Evolutionary conservation across 2,113 vertebrate species (phyloP).

Genomic region (Xiphophorus hellerii): DNA sequence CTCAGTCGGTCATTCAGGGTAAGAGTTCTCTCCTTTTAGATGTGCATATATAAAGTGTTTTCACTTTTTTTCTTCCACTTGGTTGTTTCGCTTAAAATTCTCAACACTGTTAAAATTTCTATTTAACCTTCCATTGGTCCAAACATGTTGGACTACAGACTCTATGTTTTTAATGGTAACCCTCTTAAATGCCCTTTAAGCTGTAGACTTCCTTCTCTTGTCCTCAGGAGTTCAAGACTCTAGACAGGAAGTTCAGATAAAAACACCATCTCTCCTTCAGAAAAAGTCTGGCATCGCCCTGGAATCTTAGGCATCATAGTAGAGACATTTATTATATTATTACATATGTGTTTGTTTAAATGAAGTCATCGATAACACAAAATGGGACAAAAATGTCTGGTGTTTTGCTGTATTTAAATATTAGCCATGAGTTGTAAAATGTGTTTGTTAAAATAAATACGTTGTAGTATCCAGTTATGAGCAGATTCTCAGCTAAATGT

Average conservation of each 20-base stretch:
- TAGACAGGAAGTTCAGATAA: background rate
- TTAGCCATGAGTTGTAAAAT: background rate
- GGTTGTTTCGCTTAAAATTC: no score
- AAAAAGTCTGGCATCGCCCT: background rate
- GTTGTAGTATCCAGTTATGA: no score
- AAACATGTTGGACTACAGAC: no score
- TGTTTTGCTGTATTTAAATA: no score
- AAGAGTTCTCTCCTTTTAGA: constrained; percentile 4
- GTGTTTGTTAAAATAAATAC: background rate
- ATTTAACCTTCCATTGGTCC: no score
- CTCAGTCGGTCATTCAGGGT: constrained; percentile 31
- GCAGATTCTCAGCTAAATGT: no score
- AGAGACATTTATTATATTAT: background rate
- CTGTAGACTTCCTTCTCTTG: background rate
- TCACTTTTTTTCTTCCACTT: no score
- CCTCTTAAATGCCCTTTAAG: background rate
- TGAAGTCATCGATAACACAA: background rate
- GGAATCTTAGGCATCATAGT: background rate
- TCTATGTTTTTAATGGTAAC: background rate
- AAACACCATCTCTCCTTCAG: constrained; percentile 1
- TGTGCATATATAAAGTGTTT: no score
- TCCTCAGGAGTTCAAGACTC: constrained; percentile 30
- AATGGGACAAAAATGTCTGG: no score
- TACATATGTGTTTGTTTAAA: no score
- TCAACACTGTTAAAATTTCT: no score